Evolutionary conservation across 2,113 vertebrate species (phyloP).

Genomic region (Psittacara wagleri): DNA sequence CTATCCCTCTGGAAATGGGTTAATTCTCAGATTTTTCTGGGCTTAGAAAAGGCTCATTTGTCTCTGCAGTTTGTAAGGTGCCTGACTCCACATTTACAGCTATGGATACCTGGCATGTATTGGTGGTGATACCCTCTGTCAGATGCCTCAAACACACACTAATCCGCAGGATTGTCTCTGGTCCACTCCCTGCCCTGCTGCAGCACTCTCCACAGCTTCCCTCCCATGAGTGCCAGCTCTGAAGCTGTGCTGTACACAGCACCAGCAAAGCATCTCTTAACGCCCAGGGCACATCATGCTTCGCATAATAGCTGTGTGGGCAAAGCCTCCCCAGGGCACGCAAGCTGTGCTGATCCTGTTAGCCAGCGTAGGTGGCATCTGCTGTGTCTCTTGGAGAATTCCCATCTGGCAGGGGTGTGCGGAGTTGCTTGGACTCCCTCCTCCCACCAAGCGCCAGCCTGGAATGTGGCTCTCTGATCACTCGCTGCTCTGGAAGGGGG

Average conservation of each 20-base stretch:
- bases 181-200: not conserved
- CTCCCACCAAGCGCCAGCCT: constrained; percentile 39
- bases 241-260: not conserved
- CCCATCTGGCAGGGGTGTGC: not conserved
- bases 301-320: not conserved
- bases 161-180: not conserved
- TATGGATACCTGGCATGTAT: not conserved
- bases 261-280: not conserved
- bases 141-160: not conserved
- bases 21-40: not conserved
- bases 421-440: not conserved
- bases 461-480: constrained; percentile 54
- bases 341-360: not conserved
- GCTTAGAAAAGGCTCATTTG: not conserved
- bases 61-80: not conserved
- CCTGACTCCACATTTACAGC: not conserved
- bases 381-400: not conserved
- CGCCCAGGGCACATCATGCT: accelerated
- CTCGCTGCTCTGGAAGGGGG: constrained; percentile 27
- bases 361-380: not conserved
- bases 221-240: not conserved
- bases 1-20: not conserved
- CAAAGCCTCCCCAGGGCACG: not conserved
- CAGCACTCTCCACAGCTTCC: not conserved
- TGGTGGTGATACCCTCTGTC: not conserved